A percentile compares a stretch with the other conserved stretches of the same genome.
Conservation (phyloP, 1,140 invertebrate genomes). For the Philopotamus ludificatus region DNA sequence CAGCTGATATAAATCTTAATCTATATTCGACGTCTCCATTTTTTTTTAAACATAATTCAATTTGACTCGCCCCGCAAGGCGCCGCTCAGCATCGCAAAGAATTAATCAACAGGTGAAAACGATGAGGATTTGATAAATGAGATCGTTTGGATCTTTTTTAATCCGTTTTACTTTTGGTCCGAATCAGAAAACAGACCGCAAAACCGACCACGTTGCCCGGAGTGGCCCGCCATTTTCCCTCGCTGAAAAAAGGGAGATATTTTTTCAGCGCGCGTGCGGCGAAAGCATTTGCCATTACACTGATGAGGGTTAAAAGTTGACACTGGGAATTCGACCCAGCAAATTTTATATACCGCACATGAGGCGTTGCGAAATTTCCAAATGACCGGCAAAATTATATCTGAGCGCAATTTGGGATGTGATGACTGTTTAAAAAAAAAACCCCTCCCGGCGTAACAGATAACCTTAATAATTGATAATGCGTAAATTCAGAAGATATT, state of each 20-base stretch:
- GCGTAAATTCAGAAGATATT: too few relatives aligned
- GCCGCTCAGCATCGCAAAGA: neutral
- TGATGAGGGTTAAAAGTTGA: neutral
- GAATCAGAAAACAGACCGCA: neutral
- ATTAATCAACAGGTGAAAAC: conserved; percentile 12
- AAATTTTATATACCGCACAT: too few relatives aligned
- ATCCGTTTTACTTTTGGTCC: neutral
- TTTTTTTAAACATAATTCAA: too few relatives aligned
- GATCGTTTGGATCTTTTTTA: conserved; percentile 1
- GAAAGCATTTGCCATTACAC: neutral
- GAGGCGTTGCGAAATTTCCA: too few relatives aligned
- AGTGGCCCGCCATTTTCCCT: too few relatives aligned
- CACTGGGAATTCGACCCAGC: neutral
- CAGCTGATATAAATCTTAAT: too few relatives aligned
- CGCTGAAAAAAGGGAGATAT: neutral
- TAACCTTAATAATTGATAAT: too few relatives aligned
- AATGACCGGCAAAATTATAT: too few relatives aligned
- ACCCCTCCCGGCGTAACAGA: too few relatives aligned
- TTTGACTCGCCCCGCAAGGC: neutral
- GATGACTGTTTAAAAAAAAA: too few relatives aligned
- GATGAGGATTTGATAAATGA: conserved; percentile 13
- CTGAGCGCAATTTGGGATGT: too few relatives aligned
- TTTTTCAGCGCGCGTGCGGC: neutral
- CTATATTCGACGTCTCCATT: too few relatives aligned
- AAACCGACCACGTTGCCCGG: neutral